These are phyloP conservation scores for Neelides sp. DNA, from an alignment of 1,140 invertebrate species.

Conservation along the genomic window DNA sequence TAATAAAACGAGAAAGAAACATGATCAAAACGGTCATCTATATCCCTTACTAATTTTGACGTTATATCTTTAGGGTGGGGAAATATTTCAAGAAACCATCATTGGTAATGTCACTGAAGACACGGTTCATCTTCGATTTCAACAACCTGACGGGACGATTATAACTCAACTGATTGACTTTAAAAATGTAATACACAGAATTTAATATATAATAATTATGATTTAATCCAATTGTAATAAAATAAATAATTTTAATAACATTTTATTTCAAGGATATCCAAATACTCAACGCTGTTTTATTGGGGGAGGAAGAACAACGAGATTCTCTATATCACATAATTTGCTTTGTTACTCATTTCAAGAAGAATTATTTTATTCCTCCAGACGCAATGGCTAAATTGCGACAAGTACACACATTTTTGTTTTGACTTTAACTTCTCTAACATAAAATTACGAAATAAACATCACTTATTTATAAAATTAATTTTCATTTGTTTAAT, in stretches of 20 bases:
- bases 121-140: slow-evolving; percentile 73
- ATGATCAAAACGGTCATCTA: too few relatives aligned
- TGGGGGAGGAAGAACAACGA: slow-evolving; percentile 88
- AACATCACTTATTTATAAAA: background rate
- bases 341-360: slow-evolving; percentile 80
- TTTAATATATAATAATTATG: slow-evolving; percentile 9
- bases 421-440: slow-evolving; percentile 18
- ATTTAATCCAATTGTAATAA: background rate
- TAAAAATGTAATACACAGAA: slow-evolving; percentile 56
- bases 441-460: background rate
- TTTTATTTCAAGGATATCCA: slow-evolving; percentile 64
- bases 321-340: slow-evolving; percentile 80
- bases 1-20: slow-evolving; percentile 5
- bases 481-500: slow-evolving; percentile 15
- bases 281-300: slow-evolving; percentile 74
- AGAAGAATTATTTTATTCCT: slow-evolving; percentile 75
- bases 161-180: slow-evolving; percentile 88
- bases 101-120: slow-evolving; percentile 79
- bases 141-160: slow-evolving; percentile 75
- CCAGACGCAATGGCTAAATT: slow-evolving; percentile 94
- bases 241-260: background rate
- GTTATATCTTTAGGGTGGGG: slow-evolving; percentile 62
- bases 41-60: too few relatives aligned
- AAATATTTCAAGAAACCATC: slow-evolving; percentile 83
- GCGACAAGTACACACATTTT: slow-evolving; percentile 53